A percentile compares a stretch with the other conserved stretches of the same genome.
phyloP scores from a whole-genome alignment of 2,888 invertebrate genomes.

The Epinotia brunnichana region DNA sequence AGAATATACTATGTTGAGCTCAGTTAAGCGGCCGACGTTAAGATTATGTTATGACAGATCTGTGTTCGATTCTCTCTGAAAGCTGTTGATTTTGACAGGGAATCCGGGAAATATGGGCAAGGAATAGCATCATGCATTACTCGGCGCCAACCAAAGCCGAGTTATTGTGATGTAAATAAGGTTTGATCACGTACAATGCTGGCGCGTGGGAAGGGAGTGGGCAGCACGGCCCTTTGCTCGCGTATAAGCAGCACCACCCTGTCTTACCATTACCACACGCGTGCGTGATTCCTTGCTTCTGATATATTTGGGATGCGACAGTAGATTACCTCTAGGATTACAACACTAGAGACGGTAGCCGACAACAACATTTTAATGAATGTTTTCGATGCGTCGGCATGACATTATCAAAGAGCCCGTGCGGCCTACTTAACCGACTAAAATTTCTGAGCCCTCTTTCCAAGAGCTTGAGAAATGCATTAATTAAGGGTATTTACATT shows the following conservation, averaged over 20 bases:
- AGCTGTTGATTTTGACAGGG: constrained; percentile 46
- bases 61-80: constrained; percentile 15
- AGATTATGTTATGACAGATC: neutral
- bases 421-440: constrained; percentile 16
- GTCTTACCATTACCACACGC: constrained; percentile 57
- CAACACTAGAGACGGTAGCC: neutral
- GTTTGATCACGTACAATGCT: constrained; percentile 77
- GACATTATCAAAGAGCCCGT: constrained; percentile 7
- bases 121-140: constrained; percentile 60
- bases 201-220: constrained; percentile 72
- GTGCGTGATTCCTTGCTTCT: constrained; percentile 48
- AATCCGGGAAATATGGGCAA: constrained; percentile 51
- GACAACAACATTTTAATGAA: constrained; percentile 1
- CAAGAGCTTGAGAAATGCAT: constrained; percentile 23
- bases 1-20: neutral
- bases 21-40: neutral
- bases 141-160: constrained; percentile 69
- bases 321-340: constrained; percentile 12
- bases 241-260: constrained; percentile 67
- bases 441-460: constrained; percentile 13
- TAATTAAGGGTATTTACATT: constrained; percentile 18
- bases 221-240: constrained; percentile 64
- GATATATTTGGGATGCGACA: constrained; percentile 42
- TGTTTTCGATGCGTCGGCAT: constrained; percentile 4
- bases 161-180: constrained; percentile 81